A percentile compares a stretch with the other conserved stretches of the same genome.
phyloP scores from a whole-genome alignment of 2,888 invertebrate genomes.

The Amiota minor region DNA sequence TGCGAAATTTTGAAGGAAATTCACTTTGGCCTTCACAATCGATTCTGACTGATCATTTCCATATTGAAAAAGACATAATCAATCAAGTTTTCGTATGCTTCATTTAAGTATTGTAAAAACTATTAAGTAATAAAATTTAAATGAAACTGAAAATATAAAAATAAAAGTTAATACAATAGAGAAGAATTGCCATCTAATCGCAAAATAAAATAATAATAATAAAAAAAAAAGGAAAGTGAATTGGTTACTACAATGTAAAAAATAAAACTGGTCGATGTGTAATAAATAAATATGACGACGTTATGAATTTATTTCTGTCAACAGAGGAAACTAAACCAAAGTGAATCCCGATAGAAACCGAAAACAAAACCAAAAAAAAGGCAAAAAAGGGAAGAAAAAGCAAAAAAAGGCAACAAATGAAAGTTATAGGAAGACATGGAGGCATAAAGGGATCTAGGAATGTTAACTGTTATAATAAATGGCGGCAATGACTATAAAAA shows the following conservation, averaged over 20 bases:
- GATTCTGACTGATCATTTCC: no score
- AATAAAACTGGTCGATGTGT: not conserved
- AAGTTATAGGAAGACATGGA: no score
- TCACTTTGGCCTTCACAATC: no score
- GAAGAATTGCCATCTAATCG: slow-evolving; percentile 6
- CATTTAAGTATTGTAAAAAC: no score
- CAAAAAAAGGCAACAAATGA: not conserved
- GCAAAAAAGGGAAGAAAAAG: no score
- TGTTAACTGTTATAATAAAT: slow-evolving; percentile 34
- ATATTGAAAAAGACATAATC: no score
- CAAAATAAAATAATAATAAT: not conserved
- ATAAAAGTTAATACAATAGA: no score
- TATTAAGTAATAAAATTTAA: no score
- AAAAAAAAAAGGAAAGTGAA: slow-evolving; percentile 3
- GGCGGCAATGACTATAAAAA: slow-evolving; percentile 56
- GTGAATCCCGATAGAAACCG: slow-evolving; percentile 41
- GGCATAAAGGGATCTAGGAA: not conserved
- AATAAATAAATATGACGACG: slow-evolving; percentile 27
- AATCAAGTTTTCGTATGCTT: no score
- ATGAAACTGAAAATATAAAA: no score
- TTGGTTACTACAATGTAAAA: not conserved
- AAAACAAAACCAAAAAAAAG: slow-evolving; percentile 43
- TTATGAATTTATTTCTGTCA: slow-evolving; percentile 37
- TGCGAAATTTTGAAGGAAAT: no score
- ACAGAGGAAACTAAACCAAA: slow-evolving; percentile 25